A percentile compares a stretch with the other conserved stretches of the same genome.
phyloP scores from a whole-genome alignment of 2,797 vertebrate species.

The Sebastes minor region DNA sequence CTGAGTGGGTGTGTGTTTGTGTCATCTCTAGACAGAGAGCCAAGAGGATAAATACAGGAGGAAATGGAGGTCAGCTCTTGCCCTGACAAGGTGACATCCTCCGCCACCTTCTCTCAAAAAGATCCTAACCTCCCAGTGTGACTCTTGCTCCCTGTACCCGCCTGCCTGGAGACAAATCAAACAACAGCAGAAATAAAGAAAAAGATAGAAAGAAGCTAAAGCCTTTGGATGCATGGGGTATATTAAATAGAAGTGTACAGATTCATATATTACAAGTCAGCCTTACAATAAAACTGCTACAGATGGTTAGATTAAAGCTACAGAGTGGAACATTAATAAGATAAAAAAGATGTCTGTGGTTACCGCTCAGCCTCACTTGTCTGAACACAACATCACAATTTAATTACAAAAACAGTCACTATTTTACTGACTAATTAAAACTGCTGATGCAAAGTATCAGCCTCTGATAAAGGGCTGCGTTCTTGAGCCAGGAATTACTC shows the following conservation, averaged over 20 bases:
- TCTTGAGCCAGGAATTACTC: conserved; percentile 27
- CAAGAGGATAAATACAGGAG: conserved; percentile 49
- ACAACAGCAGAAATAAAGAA: not conserved
- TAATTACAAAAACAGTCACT: conserved; percentile 3
- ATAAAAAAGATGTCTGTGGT: conserved; percentile 2
- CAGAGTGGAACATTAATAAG: conserved; percentile 14
- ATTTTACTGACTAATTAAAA: conserved; percentile 45
- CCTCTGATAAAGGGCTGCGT: conserved; percentile 18
- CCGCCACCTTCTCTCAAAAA: conserved; percentile 42
- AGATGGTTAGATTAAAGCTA: conserved; percentile 18
- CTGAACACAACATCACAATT: conserved; percentile 16
- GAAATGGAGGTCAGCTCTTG: conserved; percentile 57
- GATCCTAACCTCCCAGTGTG: conserved; percentile 24
- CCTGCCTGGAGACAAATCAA: conserved; percentile 22
- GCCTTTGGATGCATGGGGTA: not conserved
- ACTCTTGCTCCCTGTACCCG: conserved; percentile 35
- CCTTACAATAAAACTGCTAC: not conserved
- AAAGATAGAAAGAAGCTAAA: not conserved
- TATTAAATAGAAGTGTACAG: not conserved
- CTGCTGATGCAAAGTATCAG: conserved; percentile 32
- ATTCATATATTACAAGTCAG: not conserved
- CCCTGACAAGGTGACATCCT: conserved; percentile 43
- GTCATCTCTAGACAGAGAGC: conserved; percentile 28
- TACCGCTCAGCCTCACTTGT: conserved; percentile 1
- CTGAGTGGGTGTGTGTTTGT: not conserved